A percentile compares a stretch with the other conserved stretches of the same genome.
phyloP scores from a whole-genome alignment of 2,888 invertebrate species.

The Oxyscelio sp. region DNA sequence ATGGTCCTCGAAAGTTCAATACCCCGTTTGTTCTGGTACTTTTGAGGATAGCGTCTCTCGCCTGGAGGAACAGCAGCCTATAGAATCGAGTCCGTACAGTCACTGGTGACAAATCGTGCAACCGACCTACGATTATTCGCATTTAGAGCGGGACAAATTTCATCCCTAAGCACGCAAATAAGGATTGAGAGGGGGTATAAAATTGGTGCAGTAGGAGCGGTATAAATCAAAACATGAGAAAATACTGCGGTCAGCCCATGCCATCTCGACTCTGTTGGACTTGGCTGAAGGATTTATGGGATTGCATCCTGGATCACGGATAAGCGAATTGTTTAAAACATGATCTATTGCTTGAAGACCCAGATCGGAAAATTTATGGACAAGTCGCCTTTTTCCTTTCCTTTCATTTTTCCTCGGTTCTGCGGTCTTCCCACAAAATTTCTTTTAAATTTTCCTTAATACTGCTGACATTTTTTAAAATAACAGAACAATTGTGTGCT shows the following conservation, averaged over 20 bases:
- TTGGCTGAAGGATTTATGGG: conserved; percentile 87
- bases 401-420: conserved; percentile 2
- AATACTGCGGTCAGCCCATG: conserved; percentile 81
- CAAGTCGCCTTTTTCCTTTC: conserved; percentile 53
- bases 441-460: conserved; percentile 42
- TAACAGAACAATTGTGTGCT: conserved; percentile 70
- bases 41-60: neutral
- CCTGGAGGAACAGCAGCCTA: conserved; percentile 24
- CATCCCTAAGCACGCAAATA: conserved; percentile 87
- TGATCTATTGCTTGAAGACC: conserved; percentile 88
- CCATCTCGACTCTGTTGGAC: conserved; percentile 76
- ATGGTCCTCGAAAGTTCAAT: conserved; percentile 36
- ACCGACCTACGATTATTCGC: conserved; percentile 52
- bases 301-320: conserved; percentile 82
- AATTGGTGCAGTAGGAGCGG: conserved; percentile 87
- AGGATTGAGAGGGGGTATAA: conserved; percentile 85
- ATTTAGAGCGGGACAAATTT: conserved; percentile 83
- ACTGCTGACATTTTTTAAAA: conserved; percentile 63
- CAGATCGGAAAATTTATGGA: conserved; percentile 85
- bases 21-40: conserved; percentile 10
- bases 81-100: conserved; percentile 26
- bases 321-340: conserved; percentile 87
- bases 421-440: conserved; percentile 79
- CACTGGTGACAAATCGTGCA: conserved; percentile 56
- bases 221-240: conserved; percentile 88